phyloP scores from a whole-genome alignment of 2,888 invertebrate species.

The Baronia brevicornis region DNA sequence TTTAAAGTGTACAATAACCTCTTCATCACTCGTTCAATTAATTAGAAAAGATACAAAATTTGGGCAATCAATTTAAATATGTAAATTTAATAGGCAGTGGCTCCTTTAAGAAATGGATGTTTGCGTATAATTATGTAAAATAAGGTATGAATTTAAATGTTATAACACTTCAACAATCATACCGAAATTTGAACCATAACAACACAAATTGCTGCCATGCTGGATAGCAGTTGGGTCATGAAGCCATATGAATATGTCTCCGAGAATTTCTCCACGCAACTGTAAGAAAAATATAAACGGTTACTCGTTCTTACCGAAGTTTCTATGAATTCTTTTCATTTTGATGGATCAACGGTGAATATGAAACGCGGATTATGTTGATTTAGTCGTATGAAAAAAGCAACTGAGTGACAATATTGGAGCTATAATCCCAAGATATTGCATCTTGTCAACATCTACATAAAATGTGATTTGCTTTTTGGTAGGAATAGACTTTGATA shows the following conservation, averaged over 20 bases:
- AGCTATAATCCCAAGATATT: conserved; percentile 66
- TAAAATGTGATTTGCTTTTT: conserved; percentile 37
- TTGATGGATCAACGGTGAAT: conserved; percentile 38
- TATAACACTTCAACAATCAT: conserved; percentile 23
- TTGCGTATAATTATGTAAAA: no score
- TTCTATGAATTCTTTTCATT: conserved; percentile 25
- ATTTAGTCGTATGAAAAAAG: conserved; percentile 54
- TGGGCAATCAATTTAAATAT: no score
- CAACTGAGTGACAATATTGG: conserved; percentile 57
- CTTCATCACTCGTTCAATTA: no score
- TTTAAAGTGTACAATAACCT: no score
- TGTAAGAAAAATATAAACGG: conserved; percentile 31
- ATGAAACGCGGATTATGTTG: conserved; percentile 55
- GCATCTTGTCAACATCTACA: conserved; percentile 47
- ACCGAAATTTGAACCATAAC: conserved; percentile 73
- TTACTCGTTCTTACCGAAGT: conserved; percentile 19
- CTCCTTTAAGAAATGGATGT: no score
- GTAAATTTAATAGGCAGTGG: no score
- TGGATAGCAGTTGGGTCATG: conserved; percentile 66
- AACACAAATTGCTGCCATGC: conserved; percentile 67
- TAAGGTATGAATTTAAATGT: conserved; percentile 20
- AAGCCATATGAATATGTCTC: conserved; percentile 63
- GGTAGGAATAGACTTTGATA: conserved; percentile 40
- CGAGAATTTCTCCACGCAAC: conserved; percentile 61
- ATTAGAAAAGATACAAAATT: no score